Evolutionary conservation across 2,888 invertebrate species (phyloP).

Genomic region (Ariolimax columbianus): DNA sequence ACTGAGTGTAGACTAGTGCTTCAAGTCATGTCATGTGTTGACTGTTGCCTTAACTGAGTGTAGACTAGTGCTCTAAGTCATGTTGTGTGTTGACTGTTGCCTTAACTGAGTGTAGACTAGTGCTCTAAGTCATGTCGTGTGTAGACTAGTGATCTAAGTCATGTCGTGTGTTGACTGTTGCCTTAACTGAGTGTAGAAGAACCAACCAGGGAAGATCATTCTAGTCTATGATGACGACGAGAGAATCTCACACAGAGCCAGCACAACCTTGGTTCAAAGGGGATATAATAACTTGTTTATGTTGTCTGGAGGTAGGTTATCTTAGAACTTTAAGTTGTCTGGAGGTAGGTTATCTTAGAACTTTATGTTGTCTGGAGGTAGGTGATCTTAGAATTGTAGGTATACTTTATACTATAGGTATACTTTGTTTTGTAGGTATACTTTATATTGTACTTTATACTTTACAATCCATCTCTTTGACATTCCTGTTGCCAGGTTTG

Average conservation of each 20-base stretch:
- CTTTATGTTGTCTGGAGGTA: constrained; percentile 81
- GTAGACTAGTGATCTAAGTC: neutral
- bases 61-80: too few relatives aligned
- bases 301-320: constrained; percentile 79
- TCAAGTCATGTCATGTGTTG: too few relatives aligned
- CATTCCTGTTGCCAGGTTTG: constrained; percentile 66
- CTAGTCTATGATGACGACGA: constrained; percentile 80
- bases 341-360: constrained; percentile 79
- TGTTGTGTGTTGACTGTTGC: too few relatives aligned
- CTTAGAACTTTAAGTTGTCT: constrained; percentile 80
- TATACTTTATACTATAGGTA: too few relatives aligned
- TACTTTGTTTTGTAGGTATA: too few relatives aligned
- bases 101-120: too few relatives aligned
- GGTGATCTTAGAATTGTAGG: constrained; percentile 77
- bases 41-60: too few relatives aligned
- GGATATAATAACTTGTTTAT: constrained; percentile 81
- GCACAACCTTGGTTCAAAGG: constrained; percentile 79
- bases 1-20: too few relatives aligned
- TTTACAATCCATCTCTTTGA: too few relatives aligned
- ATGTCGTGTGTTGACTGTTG: neutral
- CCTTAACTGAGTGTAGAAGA: constrained; percentile 72
- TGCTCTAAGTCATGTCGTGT: too few relatives aligned
- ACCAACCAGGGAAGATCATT: constrained; percentile 79
- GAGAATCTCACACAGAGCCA: constrained; percentile 76
- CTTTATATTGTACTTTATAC: too few relatives aligned